Conservation (phyloP, 1,140 invertebrate species). For the Coptotermes formosanus region DNA sequence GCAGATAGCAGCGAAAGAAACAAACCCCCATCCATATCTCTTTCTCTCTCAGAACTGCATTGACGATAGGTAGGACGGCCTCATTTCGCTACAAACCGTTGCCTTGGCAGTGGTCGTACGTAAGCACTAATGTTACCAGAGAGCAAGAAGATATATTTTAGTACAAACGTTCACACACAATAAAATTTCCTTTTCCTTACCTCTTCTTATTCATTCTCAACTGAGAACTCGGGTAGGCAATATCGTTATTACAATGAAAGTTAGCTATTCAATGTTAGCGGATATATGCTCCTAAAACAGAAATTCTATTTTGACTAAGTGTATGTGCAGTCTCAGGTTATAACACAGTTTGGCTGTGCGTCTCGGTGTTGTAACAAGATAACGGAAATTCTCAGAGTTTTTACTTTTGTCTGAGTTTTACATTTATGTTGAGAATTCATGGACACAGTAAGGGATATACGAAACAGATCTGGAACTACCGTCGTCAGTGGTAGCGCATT, state of each 20-base stretch:
- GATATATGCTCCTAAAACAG: background rate
- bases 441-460: no score
- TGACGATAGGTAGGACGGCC: background rate
- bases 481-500: no score
- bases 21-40: background rate
- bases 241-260: background rate
- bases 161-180: background rate
- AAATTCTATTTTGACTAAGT: no score
- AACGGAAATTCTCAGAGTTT: no score
- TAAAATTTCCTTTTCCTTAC: conserved; percentile 7
- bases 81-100: background rate
- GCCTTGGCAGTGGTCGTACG: background rate
- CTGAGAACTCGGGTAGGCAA: background rate
- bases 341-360: no score
- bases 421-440: no score
- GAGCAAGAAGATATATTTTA: background rate
- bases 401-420: no score
- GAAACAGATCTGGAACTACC: no score
- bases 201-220: background rate
- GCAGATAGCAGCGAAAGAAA: background rate
- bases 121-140: background rate
- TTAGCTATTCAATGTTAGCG: background rate
- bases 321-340: no score
- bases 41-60: background rate
- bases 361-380: no score